Evolutionary conservation across 2,888 invertebrate genomes (phyloP).

Genomic region (Drosophila tanythrix): DNA sequence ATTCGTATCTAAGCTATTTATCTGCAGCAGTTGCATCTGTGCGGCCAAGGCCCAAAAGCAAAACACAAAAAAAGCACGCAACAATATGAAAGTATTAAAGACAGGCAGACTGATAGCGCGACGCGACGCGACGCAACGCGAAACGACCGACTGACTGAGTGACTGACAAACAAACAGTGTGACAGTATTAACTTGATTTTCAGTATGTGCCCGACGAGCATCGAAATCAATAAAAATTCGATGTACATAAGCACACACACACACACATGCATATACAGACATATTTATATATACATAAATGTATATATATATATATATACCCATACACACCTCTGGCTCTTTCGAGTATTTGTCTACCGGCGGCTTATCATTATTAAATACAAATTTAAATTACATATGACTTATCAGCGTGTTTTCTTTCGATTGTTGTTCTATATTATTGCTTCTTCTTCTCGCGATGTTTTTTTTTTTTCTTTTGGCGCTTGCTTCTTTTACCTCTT

Average conservation of each 20-base stretch:
- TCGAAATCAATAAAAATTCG: slow-evolving; percentile 35
- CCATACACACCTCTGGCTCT: slow-evolving; percentile 13
- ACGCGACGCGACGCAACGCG: not conserved
- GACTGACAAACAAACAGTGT: slow-evolving; percentile 33
- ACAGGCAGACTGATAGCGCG: slow-evolving; percentile 49
- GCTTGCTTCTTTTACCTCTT: slow-evolving; percentile 57
- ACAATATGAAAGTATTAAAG: slow-evolving; percentile 48
- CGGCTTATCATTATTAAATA: slow-evolving; percentile 76
- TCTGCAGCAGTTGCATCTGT: slow-evolving; percentile 7
- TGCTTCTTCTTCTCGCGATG: slow-evolving; percentile 3
- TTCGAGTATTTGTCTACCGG: slow-evolving; percentile 50
- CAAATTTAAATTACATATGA: slow-evolving; percentile 79
- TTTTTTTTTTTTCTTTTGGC: slow-evolving; percentile 14
- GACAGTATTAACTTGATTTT: slow-evolving; percentile 46
- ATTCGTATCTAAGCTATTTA: not conserved
- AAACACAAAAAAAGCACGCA: slow-evolving; percentile 3
- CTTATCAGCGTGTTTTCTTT: slow-evolving; percentile 70
- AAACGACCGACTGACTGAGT: slow-evolving; percentile 35
- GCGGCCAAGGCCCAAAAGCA: not conserved
- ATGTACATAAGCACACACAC: slow-evolving; percentile 14
- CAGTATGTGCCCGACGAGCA: slow-evolving; percentile 22
- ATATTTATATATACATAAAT: not conserved
- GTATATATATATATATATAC: not conserved
- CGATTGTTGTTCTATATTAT: slow-evolving; percentile 34
- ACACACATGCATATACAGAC: slow-evolving; percentile 4